Percentiles rank a stretch among this genome's conserved stretches.
Conservation (phyloP, 2,797 vertebrate genomes). For the Chelidonichthys spinosus region DNA sequence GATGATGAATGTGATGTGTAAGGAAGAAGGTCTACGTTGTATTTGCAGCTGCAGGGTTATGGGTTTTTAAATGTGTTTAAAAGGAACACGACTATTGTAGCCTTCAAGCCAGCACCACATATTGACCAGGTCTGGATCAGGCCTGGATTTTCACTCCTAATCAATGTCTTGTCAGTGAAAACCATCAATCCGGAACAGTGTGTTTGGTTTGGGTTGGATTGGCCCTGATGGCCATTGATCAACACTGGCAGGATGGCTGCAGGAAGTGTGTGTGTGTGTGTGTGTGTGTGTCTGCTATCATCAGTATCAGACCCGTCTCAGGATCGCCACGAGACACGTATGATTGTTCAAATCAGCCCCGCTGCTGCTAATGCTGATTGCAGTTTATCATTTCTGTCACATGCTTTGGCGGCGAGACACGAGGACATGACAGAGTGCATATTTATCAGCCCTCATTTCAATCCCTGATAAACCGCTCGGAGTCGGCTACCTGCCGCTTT, state of each 20-base stretch:
- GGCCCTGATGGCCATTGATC: constrained; percentile 49
- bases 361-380: constrained; percentile 30
- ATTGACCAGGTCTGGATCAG: constrained; percentile 63
- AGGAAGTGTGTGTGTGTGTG: constrained; percentile 30
- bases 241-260: constrained; percentile 9
- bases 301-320: constrained; percentile 35
- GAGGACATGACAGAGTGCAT: constrained; percentile 49
- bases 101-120: constrained; percentile 55
- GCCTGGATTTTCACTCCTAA: constrained; percentile 53
- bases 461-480: constrained; percentile 63
- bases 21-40: neutral
- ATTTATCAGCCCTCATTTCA: constrained; percentile 76
- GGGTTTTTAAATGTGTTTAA: constrained; percentile 22
- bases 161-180: constrained; percentile 56
- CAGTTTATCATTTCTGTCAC: constrained; percentile 46
- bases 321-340: neutral
- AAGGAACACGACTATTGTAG: constrained; percentile 15
- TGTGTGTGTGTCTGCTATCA: constrained; percentile 14
- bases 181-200: constrained; percentile 41
- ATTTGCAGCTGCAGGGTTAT: constrained; percentile 25
- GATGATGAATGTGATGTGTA: neutral
- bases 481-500: constrained; percentile 66
- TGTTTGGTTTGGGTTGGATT: constrained; percentile 44
- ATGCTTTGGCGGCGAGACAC: constrained; percentile 39
- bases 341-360: constrained; percentile 39